Evolutionary conservation across 2,888 invertebrate genomes (phyloP).

Genomic region (Xanthorhoe designata): DNA sequence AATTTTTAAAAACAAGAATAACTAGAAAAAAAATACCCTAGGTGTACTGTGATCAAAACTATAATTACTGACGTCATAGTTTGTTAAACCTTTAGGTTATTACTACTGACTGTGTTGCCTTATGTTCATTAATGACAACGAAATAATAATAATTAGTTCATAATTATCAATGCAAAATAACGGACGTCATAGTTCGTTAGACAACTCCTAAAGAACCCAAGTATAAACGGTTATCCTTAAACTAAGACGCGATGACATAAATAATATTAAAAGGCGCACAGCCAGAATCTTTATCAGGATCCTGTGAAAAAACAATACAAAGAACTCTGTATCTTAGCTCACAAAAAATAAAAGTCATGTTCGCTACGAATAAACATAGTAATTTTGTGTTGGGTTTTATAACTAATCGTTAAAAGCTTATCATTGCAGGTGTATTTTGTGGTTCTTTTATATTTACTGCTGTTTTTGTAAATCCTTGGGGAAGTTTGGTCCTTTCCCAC

Average conservation of each 20-base stretch:
- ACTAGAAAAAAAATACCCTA: too few species aligned
- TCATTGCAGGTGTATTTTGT: constrained; percentile 63
- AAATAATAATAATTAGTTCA: too few species aligned
- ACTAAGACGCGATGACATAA: constrained; percentile 74
- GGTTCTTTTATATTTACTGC: constrained; percentile 55
- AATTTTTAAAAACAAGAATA: too few species aligned
- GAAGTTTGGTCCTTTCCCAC: constrained; percentile 47
- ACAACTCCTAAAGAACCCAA: neutral
- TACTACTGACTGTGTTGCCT: too few species aligned
- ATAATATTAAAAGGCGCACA: constrained; percentile 71
- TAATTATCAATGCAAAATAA: neutral
- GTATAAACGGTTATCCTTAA: constrained; percentile 50
- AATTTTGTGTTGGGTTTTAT: constrained; percentile 54
- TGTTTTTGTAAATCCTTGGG: constrained; percentile 38
- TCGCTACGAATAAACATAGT: neutral
- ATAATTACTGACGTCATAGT: too few species aligned
- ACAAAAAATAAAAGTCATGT: constrained; percentile 25
- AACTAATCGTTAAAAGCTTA: constrained; percentile 63
- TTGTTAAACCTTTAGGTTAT: too few species aligned
- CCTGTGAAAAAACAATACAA: constrained; percentile 31
- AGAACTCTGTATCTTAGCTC: constrained; percentile 27
- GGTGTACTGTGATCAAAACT: too few species aligned
- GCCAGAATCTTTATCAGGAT: constrained; percentile 58
- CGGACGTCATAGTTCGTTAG: neutral
- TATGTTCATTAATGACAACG: too few species aligned